A percentile compares a stretch with the other conserved stretches of the same genome.
Evolutionary conservation across 2,113 vertebrate genomes (phyloP).

Genomic region (Ailuropoda melanoleuca): DNA sequence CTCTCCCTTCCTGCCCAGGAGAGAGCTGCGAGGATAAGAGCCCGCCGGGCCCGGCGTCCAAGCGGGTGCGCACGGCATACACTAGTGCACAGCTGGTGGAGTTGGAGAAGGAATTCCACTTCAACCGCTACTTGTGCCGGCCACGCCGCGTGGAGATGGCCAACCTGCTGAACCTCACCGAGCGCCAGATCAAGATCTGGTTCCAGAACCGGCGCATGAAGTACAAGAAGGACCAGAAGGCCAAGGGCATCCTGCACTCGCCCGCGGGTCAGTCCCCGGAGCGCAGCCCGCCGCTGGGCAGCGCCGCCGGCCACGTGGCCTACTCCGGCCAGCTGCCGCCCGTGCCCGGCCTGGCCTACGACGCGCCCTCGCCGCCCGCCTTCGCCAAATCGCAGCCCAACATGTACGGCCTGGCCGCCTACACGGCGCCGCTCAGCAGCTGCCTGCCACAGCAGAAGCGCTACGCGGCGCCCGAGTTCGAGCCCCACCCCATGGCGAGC

Average conservation of each 20-base stretch:
- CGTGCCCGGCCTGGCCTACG: slow-evolving; percentile 93
- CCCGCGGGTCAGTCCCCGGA: slow-evolving; percentile 98
- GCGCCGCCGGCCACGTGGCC: slow-evolving; percentile 93
- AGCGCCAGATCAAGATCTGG: slow-evolving; percentile 99
- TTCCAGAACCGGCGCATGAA: slow-evolving; percentile 99
- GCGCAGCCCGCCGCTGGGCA: slow-evolving; percentile 95
- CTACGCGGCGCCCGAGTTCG: slow-evolving; percentile 96
- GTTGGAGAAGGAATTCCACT: slow-evolving; percentile 99
- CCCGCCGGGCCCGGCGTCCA: slow-evolving; percentile 96
- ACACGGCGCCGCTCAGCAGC: slow-evolving; percentile 97
- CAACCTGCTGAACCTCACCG: slow-evolving; percentile 97
- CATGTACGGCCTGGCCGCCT: slow-evolving; percentile 98
- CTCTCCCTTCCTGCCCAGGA: slow-evolving; percentile 82
- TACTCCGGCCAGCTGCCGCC: slow-evolving; percentile 95
- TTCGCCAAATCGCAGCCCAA: slow-evolving; percentile 98
- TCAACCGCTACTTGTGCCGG: slow-evolving; percentile 98
- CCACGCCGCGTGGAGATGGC: slow-evolving; percentile 99
- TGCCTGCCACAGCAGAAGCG: slow-evolving; percentile 98
- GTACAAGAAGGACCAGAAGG: slow-evolving; percentile 99
- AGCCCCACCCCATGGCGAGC: slow-evolving; percentile 96
- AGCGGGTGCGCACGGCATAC: slow-evolving; percentile 97
- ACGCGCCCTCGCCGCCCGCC: slow-evolving; percentile 96
- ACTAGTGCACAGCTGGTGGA: slow-evolving; percentile 98
- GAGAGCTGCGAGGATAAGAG: slow-evolving; percentile 98
- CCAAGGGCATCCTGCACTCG: slow-evolving; percentile 98